Evolutionary conservation across 2,888 invertebrate species (phyloP).

Genomic region (Volucella inanis): DNA sequence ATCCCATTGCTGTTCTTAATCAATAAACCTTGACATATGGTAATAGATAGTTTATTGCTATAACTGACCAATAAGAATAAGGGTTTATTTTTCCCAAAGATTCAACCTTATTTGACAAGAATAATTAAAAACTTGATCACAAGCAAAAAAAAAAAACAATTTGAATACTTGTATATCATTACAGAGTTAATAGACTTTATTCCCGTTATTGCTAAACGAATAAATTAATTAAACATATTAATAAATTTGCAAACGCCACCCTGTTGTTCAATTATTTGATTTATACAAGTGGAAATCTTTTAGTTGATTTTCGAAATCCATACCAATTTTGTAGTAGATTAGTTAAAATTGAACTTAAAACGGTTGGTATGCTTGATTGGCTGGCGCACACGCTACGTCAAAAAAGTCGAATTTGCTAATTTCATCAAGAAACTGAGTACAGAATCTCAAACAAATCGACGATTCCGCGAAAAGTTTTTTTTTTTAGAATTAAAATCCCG

Average conservation of each 20-base stretch:
- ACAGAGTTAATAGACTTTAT: no score
- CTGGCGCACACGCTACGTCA: constrained; percentile 74
- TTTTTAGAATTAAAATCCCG: constrained; percentile 11
- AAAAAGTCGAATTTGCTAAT: constrained; percentile 68
- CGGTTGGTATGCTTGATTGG: constrained; percentile 51
- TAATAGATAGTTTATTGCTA: no score
- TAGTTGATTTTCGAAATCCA: constrained; percentile 32
- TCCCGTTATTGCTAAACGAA: no score
- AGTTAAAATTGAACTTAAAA: neutral
- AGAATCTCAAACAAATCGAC: constrained; percentile 58
- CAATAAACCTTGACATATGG: no score
- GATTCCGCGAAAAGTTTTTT: constrained; percentile 25
- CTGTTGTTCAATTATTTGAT: neutral
- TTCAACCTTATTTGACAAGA: no score
- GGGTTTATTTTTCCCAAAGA: no score
- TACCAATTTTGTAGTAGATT: constrained; percentile 35
- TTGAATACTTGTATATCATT: no score
- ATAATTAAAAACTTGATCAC: no score
- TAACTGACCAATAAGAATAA: no score
- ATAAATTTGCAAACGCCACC: neutral
- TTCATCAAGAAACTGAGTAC: constrained; percentile 60
- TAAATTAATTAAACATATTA: no score
- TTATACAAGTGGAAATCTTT: neutral
- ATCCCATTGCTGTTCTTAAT: no score
- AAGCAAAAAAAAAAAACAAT: no score